Percentiles rank a stretch among this genome's conserved stretches.
Conservation (phyloP, 2,113 vertebrate species). For the Hydropotes inermis region DNA sequence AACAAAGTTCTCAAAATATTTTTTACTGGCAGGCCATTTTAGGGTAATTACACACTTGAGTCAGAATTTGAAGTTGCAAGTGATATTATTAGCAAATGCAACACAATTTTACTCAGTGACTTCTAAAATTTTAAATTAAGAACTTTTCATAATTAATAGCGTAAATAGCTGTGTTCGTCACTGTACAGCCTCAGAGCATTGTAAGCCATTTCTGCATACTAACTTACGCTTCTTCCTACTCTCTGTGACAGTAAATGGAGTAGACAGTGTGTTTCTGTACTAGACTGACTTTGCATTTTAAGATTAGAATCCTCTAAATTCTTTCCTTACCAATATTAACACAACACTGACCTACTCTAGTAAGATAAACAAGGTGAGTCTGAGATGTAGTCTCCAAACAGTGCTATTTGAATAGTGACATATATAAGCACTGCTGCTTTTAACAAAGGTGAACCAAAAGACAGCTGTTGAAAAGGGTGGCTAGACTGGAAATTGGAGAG, state of each 20-base stretch:
- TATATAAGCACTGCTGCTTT: conserved; percentile 61
- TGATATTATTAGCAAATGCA: conserved; percentile 63
- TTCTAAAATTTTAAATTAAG: conserved; percentile 61
- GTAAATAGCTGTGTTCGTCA: neutral
- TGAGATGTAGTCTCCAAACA: conserved; percentile 65
- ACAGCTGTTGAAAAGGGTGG: conserved; percentile 41
- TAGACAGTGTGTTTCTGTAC: conserved; percentile 51
- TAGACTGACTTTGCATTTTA: conserved; percentile 58
- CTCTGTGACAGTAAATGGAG: conserved; percentile 15
- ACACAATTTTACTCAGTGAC: conserved; percentile 10
- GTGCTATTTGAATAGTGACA: conserved; percentile 68
- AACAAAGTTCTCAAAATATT: conserved; percentile 53
- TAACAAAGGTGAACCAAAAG: conserved; percentile 68
- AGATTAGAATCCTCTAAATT: conserved; percentile 61
- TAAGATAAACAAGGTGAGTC: conserved; percentile 61
- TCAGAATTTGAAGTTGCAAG: conserved; percentile 38
- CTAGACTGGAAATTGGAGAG: conserved; percentile 58
- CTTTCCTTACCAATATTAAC: conserved; percentile 67
- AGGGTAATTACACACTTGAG: conserved; percentile 61
- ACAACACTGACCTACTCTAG: conserved; percentile 59
- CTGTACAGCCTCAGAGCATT: neutral
- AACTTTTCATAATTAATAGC: neutral
- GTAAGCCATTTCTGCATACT: conserved; percentile 16
- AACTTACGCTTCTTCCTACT: neutral
- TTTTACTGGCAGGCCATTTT: conserved; percentile 51